Base-by-base conservation (phyloP, 2,888 invertebrate species). In the Parnassius glacialis region DNA sequence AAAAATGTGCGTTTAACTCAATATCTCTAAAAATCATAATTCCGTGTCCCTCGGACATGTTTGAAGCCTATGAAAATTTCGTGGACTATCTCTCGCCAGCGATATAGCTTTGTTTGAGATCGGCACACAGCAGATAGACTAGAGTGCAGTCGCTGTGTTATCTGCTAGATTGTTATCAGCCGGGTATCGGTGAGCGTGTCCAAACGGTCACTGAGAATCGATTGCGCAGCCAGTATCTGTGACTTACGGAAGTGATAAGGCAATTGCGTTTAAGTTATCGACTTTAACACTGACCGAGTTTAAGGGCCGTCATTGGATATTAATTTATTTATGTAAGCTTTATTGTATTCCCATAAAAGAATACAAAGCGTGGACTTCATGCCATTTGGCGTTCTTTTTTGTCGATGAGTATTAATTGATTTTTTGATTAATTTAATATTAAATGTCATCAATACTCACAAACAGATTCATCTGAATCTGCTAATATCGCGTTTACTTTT, bases 141-240 rank as follows among this genome's bases (percentile, higher is more conserved):
- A 44, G 52, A 54, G 63, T 52, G 56, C 64, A 59, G 56, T 65
- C 52, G 70, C 65, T 75, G 76, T 74, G 74, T 70, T 86, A 87
- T 88, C 87, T 79, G 64, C 66, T 69, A 76, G 84, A 86, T 85
- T 69, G 66, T 76, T 83, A 87, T 90, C 87, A 78, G 67, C 57
- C 47, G 60, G 75, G 9, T 83, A 86, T 85, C 85, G 76, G 68
- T 64, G 76, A 76, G 79, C 87, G 87, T 88, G 89, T 78, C 75
- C 70, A 65, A 68, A 71, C 72, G 74, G 68, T 69, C 76, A 70
- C 66, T 60, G 69, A 69, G 73, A 69, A 79, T 80, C 79, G 80
- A 79, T 79, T 74, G 76, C 66, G 65, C 62, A 65, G 68, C 66
- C 67, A 68, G 68, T 75, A 73, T 78, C 77, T 68, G 64, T 68